Base-by-base conservation (phyloP, 2,888 invertebrate genomes). In the Drosophila tripunctata region DNA sequence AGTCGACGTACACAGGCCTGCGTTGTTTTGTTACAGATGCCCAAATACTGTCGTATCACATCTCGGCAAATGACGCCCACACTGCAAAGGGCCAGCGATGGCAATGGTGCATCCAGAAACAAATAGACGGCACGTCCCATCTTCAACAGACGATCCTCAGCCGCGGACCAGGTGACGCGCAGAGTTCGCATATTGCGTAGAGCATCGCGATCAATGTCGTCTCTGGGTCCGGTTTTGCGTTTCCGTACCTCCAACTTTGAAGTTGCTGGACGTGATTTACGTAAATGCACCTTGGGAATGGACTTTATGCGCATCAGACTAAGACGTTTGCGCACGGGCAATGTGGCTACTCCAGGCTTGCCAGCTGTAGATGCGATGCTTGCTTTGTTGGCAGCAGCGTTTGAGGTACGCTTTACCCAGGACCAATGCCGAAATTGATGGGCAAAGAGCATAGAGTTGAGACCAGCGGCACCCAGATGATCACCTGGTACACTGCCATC, bases 401-500 rank as follows among this genome's bases (percentile, higher is more conserved):
- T 5, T 2, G n/a, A 4, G 4, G 65, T 62, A 14, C 73, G 66
- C 22, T 74, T 58, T 1, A 89, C 75, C 93, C 93, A 93, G 24
- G 92, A 92, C 95, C 95, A 95, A 75, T 94, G 95, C 12, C 94
- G 92, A 62, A 93, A 93, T 3, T 94, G 89, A 80, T 94, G 94
- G 0, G 94, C 91, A 91, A 94, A 96, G 15, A 96, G 91, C 0
- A 93, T 92, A 0, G 95, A 94, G 88, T 96, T 95, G 0, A 95
- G 91, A 0, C 96, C 96, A 10, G 93, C 95, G 0, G 96, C 90
- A 2, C 90, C 91, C 55, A 92, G 91, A 3, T 92, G 92, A 91
- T 96, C 96, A 0, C 96, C 96, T 0, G 96, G 96, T 27, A 95
- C 91, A 4, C 90, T 85, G 0, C 95, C 95, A 4, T 76, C 90